Percentiles rank a stretch among this genome's conserved stretches.
These are phyloP conservation scores for Muricea muricata DNA, from an alignment of 92 coral and sea anemone genomes.

Conservation along the genomic window DNA sequence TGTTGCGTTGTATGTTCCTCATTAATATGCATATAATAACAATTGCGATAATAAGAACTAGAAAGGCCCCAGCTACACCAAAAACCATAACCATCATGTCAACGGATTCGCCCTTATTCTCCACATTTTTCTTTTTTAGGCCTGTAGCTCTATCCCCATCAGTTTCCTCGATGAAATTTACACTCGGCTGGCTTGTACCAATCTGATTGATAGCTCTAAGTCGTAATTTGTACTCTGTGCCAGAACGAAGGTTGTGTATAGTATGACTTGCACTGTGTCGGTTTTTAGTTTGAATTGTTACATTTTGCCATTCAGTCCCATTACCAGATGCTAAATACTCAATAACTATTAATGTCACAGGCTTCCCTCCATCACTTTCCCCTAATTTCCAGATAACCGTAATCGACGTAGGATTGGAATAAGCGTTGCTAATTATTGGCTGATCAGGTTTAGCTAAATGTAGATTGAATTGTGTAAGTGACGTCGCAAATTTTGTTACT, in stretches of 20 bases:
- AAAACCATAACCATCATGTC: conserved; percentile 74
- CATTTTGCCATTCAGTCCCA: conserved; percentile 63
- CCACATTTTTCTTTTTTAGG: too few species aligned
- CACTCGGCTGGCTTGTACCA: conserved; percentile 81
- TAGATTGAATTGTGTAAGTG: not conserved
- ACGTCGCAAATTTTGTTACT: too few species aligned
- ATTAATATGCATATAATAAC: conserved; percentile 77
- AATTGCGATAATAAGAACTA: conserved; percentile 76
- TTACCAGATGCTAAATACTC: conserved; percentile 71
- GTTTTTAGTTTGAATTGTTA: conserved; percentile 66
- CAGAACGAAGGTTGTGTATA: conserved; percentile 71
- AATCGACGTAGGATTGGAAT: conserved; percentile 51
- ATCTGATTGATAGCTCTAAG: conserved; percentile 78
- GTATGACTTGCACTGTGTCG: conserved; percentile 73
- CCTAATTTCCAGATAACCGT: conserved; percentile 76
- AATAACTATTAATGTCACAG: conserved; percentile 73
- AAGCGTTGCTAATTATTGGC: conserved; percentile 75
- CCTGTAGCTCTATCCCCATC: not conserved
- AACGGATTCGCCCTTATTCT: conserved; percentile 45
- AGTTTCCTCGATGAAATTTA: conserved; percentile 66
- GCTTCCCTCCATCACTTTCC: conserved; percentile 78
- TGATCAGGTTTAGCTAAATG: conserved; percentile 76
- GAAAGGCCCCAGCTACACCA: conserved; percentile 87
- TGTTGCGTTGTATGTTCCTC: conserved; percentile 77
- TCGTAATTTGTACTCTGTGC: conserved; percentile 85